Base-by-base conservation (phyloP, 2,888 invertebrate genomes). In the Rotaria sp. region DNA sequence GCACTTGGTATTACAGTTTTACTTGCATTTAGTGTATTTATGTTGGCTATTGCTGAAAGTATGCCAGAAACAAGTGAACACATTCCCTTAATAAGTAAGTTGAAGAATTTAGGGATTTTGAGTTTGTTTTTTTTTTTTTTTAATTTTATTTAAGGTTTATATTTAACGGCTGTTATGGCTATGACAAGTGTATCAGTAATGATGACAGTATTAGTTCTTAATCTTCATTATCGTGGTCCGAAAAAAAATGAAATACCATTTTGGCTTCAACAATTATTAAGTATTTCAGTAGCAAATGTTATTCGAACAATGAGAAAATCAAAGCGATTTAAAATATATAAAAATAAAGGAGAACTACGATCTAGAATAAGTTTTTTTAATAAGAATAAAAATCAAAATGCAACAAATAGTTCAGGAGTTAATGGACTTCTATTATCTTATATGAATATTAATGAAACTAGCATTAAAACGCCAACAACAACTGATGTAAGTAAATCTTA, bases 11-110 rank as follows among this genome's bases (percentile, higher is more conserved):
- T 93, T 87, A 93, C 93, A 13, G 93, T 93, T 24, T 90, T 93
- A 21, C 90, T 93, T 84, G 93, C 93, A 24, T 93, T 93, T 90
- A 92, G 92, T 85, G 93, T 93, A 84, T 93, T 93, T 89, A 93
- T 93, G 92, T 89, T 93, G 86, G 92, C 93, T 85, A 92, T 93
- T 75, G 93, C 93, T 3, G 93, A 93, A 89, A 93, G 93, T 89
- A 92, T 93, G 92, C 93, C 93, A 8, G 93, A 93, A 88, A 93
- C 93, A 3, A 92, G 92, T 2, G 93, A 93, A 88, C 93, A 92
- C 86, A 92, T 93, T 87, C 93, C 93, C 35, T 89, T 93, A 59
- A 92, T 93, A 87, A 92, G 93, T 92, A 89, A 88, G 90, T 89
- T 75, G 0, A 5, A 8, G 45, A 45, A 5, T 45, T 45, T 45